Evolutionary conservation across 2,888 invertebrate genomes (phyloP).

Genomic region (Apamea sordens): DNA sequence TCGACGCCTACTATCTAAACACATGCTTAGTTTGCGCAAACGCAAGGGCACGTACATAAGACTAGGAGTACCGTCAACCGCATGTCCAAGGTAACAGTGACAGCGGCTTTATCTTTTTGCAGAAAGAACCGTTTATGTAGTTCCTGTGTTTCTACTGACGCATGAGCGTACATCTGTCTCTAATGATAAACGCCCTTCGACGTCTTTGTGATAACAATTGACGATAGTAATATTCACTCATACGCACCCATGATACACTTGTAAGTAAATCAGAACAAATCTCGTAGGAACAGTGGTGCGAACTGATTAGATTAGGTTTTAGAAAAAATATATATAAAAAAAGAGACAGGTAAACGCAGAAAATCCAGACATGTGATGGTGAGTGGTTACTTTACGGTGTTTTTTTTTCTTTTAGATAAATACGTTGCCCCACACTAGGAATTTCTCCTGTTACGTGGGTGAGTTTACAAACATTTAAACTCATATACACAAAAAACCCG

Average conservation of each 20-base stretch:
- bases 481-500: no score
- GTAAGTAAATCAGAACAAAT: constrained; percentile 38
- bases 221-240: constrained; percentile 22
- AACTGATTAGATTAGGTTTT: constrained; percentile 42
- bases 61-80: background rate
- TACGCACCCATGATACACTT: constrained; percentile 22
- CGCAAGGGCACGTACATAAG: background rate
- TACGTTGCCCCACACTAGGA: no score
- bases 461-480: no score
- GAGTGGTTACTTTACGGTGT: no score
- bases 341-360: background rate
- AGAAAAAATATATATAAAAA: background rate
- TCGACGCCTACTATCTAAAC: constrained; percentile 28
- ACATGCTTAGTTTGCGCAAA: constrained; percentile 31
- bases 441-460: no score
- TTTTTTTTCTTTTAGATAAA: no score
- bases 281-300: constrained; percentile 25
- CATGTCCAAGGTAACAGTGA: background rate
- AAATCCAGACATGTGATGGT: constrained; percentile 35
- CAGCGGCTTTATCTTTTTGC: background rate
- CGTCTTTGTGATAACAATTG: constrained; percentile 42
- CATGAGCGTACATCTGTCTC: background rate
- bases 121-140: background rate
- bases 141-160: background rate
- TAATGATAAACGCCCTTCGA: constrained; percentile 35